Evolutionary conservation across 2,113 vertebrate species (phyloP).

Genomic region (Ceratotherium simum): DNA sequence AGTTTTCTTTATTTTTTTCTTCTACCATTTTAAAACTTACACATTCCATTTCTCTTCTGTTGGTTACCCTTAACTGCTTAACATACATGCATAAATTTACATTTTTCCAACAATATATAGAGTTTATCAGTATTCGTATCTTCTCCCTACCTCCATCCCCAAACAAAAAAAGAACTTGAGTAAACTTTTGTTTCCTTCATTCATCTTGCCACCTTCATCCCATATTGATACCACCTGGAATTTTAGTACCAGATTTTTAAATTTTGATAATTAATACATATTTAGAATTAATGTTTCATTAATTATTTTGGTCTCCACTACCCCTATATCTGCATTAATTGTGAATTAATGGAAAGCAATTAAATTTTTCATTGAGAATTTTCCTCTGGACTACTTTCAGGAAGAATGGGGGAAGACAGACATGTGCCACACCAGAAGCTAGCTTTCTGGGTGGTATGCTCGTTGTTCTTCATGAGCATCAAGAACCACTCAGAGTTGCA

Average conservation of each 20-base stretch:
- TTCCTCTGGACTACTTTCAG: neutral
- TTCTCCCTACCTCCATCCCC: neutral
- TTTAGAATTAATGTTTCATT: neutral
- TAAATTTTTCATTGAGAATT: constrained; percentile 41
- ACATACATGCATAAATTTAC: neutral
- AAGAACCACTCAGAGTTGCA: neutral
- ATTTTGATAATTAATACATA: neutral
- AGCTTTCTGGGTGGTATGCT: neutral
- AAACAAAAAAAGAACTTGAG: neutral
- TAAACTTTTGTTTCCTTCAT: constrained; percentile 1
- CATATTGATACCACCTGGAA: constrained; percentile 22
- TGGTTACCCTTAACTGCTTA: neutral
- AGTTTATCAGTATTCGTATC: neutral
- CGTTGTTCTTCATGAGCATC: neutral
- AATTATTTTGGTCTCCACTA: neutral
- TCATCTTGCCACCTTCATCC: neutral
- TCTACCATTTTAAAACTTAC: neutral
- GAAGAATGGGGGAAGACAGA: neutral
- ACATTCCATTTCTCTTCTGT: neutral
- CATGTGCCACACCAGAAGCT: neutral
- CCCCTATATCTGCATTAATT: neutral
- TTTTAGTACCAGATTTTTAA: constrained; percentile 35
- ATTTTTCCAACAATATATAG: neutral
- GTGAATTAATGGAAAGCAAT: neutral
- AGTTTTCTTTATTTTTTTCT: constrained; percentile 32